Conservation (phyloP, 2,113 vertebrate genomes). For the Cyanocitta stelleri region DNA sequence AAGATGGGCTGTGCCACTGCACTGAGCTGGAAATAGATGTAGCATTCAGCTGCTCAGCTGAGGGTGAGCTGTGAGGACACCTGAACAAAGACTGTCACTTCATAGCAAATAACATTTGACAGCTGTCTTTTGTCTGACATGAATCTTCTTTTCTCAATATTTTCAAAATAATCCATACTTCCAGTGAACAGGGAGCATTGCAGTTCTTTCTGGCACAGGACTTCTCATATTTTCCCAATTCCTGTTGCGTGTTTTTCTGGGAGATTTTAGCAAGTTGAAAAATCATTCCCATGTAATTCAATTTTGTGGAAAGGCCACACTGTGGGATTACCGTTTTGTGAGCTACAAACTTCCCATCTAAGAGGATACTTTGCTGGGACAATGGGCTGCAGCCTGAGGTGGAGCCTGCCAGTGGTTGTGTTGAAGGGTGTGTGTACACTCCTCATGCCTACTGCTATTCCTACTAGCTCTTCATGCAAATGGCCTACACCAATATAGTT, state of each 20-base stretch:
- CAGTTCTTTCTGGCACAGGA: neutral
- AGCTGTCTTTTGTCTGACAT: neutral
- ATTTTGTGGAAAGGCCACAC: neutral
- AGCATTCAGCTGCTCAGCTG: fast-evolving
- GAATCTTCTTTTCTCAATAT: neutral
- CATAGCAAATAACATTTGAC: neutral
- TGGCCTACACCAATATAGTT: fast-evolving
- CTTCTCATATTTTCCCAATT: neutral
- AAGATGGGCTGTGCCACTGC: neutral
- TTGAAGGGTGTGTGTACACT: neutral
- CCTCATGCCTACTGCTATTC: neutral
- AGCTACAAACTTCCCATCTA: neutral
- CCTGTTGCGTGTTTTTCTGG: neutral
- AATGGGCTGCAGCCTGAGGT: neutral
- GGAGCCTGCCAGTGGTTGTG: neutral
- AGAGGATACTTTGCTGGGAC: neutral
- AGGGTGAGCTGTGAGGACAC: neutral
- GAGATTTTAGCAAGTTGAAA: neutral
- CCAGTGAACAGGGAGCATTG: neutral
- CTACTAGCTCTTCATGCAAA: neutral
- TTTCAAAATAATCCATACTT: neutral
- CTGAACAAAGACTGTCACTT: neutral
- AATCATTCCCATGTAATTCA: neutral
- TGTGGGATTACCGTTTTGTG: neutral
- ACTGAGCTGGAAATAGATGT: neutral